Evolutionary conservation across 2,113 vertebrate species (phyloP).

Genomic region (Galbula dea): DNA sequence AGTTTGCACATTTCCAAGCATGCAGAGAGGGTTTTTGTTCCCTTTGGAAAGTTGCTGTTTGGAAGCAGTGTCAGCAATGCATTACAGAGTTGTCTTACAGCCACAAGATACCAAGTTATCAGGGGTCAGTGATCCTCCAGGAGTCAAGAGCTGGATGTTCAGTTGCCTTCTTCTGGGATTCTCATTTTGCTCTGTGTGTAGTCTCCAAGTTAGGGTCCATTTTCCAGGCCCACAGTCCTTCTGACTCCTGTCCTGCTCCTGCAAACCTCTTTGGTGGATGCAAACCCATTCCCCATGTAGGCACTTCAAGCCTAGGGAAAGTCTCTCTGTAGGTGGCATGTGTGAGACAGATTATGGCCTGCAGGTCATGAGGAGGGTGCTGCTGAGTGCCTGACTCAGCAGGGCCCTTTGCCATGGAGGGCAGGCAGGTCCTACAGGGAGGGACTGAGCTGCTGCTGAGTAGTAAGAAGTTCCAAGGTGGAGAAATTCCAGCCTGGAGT

Average conservation of each 20-base stretch:
- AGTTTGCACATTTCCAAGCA: not conserved
- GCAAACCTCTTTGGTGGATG: not conserved
- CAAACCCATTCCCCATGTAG: rapidly evolving
- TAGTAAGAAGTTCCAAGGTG: not conserved
- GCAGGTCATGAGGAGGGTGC: not conserved
- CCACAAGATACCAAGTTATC: not conserved
- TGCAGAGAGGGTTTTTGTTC: not conserved
- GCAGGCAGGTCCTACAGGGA: not conserved
- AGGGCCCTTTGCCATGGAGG: not conserved
- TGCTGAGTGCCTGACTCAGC: not conserved
- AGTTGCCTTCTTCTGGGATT: not conserved
- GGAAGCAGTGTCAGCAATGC: not conserved
- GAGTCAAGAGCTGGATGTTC: not conserved
- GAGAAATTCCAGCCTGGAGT: not conserved
- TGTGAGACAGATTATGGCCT: not conserved
- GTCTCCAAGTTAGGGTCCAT: not conserved
- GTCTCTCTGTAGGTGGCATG: not conserved
- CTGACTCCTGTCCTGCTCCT: not conserved
- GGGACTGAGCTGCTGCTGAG: not conserved
- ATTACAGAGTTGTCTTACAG: not conserved
- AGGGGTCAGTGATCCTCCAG: not conserved
- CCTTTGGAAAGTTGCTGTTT: not conserved
- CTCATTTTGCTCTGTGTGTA: not conserved
- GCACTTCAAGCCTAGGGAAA: not conserved
- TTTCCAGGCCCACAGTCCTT: not conserved